Base-by-base conservation (phyloP, 2,888 invertebrate genomes). In the Allygus modestus region DNA sequence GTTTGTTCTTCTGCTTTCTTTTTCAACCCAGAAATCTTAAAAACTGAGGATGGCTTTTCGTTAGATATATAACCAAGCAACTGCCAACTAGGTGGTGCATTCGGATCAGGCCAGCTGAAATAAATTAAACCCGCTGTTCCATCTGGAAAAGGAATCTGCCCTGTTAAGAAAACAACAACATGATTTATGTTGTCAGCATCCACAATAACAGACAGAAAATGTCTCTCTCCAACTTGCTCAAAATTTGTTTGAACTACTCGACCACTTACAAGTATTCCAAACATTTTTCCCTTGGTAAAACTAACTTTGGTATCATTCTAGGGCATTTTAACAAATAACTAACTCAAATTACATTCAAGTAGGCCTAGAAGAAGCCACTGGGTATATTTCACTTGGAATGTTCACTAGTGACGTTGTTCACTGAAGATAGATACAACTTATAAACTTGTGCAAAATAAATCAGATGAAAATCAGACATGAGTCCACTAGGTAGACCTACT, bases 1-100 rank as follows among this genome's bases (percentile, higher is more conserved):
- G 79, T 81, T 33, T 86, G 84, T n/a, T 82, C 58, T 89, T 83
- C 88, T 88, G 92, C 88, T 94, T 91, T 96, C 95, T 94, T 96
- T 89, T 97, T 97, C 43, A 97, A 90, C 88, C 95, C 96, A 0
- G 97, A 96, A 87, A 99, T 96, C 92, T 97, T 98, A 89, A 97
- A 99, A 87, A 99, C 99, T 0, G 97, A 98, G 17, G 99, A 99
- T 0, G 99, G 99, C 90, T 99, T 99, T 0, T 92, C 91, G 89
- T 99, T 99, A 2, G 97, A 96, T 86, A 99, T 95, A 89, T 96
- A 96, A 0, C 99, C 99, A 43, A 99, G 92, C 75, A 96, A 94
- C 89, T 97, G 97, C 99, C 99, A 99, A 87, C 95, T 95, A 17
- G 96, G 97, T 73, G 96, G 96, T 0, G 95, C 95, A 88, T 92